Conservation (phyloP, 35 echinoderm and acorn worm genomes). For the Ophioderma brevispina region DNA sequence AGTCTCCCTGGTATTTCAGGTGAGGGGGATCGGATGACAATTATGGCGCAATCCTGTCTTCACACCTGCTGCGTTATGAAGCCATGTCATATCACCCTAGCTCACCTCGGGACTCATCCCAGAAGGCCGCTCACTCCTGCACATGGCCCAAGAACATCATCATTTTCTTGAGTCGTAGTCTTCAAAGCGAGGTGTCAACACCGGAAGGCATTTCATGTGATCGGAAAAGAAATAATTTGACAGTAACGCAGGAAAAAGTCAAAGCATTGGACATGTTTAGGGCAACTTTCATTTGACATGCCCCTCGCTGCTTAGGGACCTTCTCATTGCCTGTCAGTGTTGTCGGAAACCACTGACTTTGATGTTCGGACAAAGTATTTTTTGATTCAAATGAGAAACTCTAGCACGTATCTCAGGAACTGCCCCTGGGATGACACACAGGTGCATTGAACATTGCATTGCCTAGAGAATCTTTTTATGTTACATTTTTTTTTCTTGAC, state of each 20-base stretch:
- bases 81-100: background rate
- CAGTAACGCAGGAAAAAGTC: background rate
- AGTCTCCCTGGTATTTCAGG: background rate
- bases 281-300: no score
- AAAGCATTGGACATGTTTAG: background rate
- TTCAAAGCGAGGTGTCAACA: background rate
- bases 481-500: background rate
- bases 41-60: background rate
- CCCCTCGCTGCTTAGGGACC: background rate
- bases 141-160: background rate
- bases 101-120: background rate
- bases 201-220: background rate
- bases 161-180: background rate
- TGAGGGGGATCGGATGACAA: background rate
- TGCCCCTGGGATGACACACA: background rate
- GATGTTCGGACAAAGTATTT: slow-evolving; percentile 1
- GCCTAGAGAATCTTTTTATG: background rate
- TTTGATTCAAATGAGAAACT: no score
- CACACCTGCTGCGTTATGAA: background rate
- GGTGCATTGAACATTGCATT: background rate
- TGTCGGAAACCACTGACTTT: background rate
- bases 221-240: background rate
- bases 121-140: background rate
- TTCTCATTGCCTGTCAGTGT: background rate
- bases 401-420: background rate